Evolutionary conservation across 2,113 vertebrate genomes (phyloP).

Genomic region (Dipodomys stephensi): DNA sequence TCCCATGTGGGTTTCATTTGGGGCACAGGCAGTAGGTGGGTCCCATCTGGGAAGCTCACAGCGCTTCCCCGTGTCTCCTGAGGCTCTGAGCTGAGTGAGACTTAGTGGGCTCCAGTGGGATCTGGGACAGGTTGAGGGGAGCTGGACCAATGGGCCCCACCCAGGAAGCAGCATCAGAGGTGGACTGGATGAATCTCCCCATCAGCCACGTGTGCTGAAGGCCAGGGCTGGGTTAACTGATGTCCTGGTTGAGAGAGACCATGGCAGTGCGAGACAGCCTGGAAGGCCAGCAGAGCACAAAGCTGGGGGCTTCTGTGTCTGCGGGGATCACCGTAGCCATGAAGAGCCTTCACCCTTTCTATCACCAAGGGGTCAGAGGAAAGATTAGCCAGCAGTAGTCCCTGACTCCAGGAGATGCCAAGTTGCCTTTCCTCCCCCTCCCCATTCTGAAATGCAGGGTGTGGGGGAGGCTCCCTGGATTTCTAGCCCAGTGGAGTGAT

Average conservation of each 20-base stretch:
- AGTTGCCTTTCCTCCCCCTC: neutral
- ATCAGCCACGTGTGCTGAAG: neutral
- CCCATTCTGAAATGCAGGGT: rapidly evolving
- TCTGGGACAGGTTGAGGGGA: neutral
- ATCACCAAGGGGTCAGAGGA: neutral
- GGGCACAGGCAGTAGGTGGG: neutral
- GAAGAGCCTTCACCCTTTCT: neutral
- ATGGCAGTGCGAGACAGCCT: neutral
- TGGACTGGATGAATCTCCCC: neutral
- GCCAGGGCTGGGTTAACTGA: neutral
- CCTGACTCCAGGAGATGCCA: neutral
- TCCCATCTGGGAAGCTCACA: neutral
- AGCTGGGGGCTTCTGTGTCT: neutral
- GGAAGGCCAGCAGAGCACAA: neutral
- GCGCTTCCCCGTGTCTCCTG: neutral
- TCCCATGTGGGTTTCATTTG: neutral
- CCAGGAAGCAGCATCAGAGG: neutral
- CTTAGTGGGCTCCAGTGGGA: neutral
- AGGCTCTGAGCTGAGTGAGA: neutral
- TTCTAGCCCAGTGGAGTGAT: neutral
- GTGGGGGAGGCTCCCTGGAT: neutral
- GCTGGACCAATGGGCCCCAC: neutral
- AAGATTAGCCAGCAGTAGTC: neutral
- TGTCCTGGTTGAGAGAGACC: neutral
- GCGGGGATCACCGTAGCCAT: neutral